A percentile compares a stretch with the other conserved stretches of the same genome.
Conservation (phyloP, 2,797 vertebrate genomes). For the Propithecus deckenii region DNA sequence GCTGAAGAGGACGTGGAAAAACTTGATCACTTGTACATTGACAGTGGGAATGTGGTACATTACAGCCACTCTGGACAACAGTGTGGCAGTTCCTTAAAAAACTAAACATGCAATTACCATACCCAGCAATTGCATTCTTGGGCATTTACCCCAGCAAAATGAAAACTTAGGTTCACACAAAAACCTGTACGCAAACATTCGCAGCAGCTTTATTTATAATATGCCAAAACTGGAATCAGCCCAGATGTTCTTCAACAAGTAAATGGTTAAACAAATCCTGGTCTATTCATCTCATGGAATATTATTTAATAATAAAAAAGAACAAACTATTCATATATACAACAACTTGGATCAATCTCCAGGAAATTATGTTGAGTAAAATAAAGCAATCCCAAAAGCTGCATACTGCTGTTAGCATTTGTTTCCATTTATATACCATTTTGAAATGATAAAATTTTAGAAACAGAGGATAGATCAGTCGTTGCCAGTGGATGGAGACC, state of each 20-base stretch:
- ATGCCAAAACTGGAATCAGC: background rate
- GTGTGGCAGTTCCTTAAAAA: background rate
- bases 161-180: background rate
- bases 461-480: background rate
- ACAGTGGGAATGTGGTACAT: background rate
- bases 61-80: background rate
- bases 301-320: conserved; percentile 21
- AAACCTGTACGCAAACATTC: background rate
- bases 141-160: background rate
- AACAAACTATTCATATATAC: background rate
- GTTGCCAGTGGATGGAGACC: background rate
- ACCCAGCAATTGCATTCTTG: background rate
- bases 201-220: background rate
- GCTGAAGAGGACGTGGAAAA: background rate
- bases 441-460: background rate
- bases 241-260: background rate
- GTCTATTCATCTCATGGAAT: background rate
- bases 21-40: background rate
- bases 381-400: background rate
- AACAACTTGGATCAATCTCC: background rate
- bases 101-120: conserved; percentile 32
- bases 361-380: background rate
- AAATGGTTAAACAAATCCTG: background rate
- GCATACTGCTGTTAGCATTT: background rate
- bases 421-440: background rate